These are phyloP conservation scores for Drosophila koepferae DNA, from an alignment of 2,888 invertebrate genomes.

Conservation along the genomic window DNA sequence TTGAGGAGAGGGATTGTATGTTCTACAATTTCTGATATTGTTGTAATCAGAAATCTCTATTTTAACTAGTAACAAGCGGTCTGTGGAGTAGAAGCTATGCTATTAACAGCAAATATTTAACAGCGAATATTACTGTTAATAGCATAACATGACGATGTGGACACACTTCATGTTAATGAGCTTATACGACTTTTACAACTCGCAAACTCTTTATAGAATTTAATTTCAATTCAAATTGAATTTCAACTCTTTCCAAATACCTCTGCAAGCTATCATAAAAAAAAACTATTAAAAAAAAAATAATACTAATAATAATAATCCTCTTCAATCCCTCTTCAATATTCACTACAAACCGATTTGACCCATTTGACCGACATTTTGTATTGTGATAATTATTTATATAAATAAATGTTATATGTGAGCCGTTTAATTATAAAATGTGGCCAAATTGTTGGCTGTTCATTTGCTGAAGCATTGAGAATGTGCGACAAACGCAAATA, in stretches of 20 bases:
- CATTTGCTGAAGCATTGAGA: constrained; percentile 23
- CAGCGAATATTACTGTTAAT: too few species aligned
- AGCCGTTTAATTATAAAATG: constrained; percentile 42
- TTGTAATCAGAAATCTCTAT: too few species aligned
- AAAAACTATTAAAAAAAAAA: too few species aligned
- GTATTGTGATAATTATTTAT: constrained; percentile 11
- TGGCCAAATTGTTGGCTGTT: constrained; percentile 62
- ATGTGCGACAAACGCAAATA: constrained; percentile 56
- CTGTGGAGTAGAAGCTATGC: too few species aligned
- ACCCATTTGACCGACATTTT: background rate
- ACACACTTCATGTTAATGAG: too few species aligned
- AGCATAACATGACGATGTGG: too few species aligned
- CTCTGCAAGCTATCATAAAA: background rate
- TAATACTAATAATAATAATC: background rate
- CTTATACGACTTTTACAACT: too few species aligned
- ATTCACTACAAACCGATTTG: background rate
- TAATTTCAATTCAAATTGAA: background rate
- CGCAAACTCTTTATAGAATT: too few species aligned
- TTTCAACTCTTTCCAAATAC: background rate
- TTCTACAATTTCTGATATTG: too few species aligned
- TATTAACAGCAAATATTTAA: too few species aligned
- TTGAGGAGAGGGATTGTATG: background rate
- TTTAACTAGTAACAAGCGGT: too few species aligned
- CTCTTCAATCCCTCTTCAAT: background rate
- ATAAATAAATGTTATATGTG: background rate